Base-by-base conservation (phyloP, 2,888 invertebrate species). In the Eupithecia centaureata region DNA sequence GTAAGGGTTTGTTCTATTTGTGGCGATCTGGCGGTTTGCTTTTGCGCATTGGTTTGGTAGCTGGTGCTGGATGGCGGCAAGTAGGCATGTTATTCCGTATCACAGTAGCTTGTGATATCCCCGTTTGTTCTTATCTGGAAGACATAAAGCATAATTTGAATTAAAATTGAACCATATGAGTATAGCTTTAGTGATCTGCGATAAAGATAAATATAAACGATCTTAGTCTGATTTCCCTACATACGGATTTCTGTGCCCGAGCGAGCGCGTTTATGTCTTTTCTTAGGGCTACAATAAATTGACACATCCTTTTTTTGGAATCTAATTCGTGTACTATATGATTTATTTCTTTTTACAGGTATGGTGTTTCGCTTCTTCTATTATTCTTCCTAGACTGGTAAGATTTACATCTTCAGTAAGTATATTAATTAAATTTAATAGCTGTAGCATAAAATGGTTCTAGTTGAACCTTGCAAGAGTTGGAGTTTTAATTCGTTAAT, bases 1-100 rank as follows among this genome's bases (percentile, higher is more conserved):
- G 67, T 73, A 63, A 71, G 64, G 66, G 67, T 76, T 15, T 28
- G 56, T 66, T 63, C 33, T 70, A 75, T 76, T 80, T 82, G 78
- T 79, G 82, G 74, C 82, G 85, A 79, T 93, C 92, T 79, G 93
- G 93, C 2, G 92, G 92, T 76, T 90, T 90, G 82, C 86, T 90
- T 76, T 84, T 89, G 76, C 86, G 82, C 86, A 88, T 89, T 74
- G 83, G 85, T 77, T 84, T 76, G 78, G 79, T 76, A 72, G 78
- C 60, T 74, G 79, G 77, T 78, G 82, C 78, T 79, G 78, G 82
- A 71, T 79, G 83, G 76, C 79, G 80, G 77, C 81, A 78, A 74
- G 81, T 78, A 79, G 79, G 83, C 92, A 93, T 92, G 83, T 92
- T 92, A 92, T 71, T 82, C 81, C 79, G 77, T 85, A 86, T 86